phyloP scores from a whole-genome alignment of 1,140 invertebrate species.

The Ridgeia piscesae region DNA sequence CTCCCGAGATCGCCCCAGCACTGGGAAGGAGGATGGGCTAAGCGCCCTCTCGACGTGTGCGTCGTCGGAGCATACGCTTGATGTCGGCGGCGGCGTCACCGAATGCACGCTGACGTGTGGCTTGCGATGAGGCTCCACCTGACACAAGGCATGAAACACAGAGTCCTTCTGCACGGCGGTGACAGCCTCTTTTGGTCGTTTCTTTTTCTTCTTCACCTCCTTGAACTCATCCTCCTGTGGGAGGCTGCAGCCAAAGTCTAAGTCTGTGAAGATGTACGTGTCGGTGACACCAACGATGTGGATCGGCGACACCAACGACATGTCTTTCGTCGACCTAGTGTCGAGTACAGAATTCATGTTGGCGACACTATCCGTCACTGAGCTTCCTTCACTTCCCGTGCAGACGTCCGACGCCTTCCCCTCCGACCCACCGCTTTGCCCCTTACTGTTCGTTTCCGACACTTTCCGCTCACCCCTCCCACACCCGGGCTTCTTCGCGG shows the following conservation, averaged over 20 bases:
- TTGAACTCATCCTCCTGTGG: neutral
- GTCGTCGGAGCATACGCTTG: neutral
- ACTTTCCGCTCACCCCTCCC: neutral
- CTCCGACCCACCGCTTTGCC: neutral
- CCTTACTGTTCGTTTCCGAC: neutral
- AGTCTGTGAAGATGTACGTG: neutral
- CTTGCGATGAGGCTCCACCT: neutral
- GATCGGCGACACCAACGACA: neutral
- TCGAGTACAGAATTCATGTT: neutral
- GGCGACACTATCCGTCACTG: neutral
- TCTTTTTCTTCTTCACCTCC: neutral
- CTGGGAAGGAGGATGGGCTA: constrained; percentile 14
- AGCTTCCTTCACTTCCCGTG: neutral
- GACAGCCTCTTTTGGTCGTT: neutral
- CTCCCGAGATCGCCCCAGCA: constrained; percentile 2
- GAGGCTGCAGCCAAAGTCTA: neutral
- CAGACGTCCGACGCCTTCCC: neutral
- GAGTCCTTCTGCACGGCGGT: neutral
- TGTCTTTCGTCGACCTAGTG: neutral
- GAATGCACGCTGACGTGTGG: neutral
- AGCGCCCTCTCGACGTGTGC: neutral
- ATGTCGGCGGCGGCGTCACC: neutral
- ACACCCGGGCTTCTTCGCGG: neutral
- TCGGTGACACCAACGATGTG: too few relatives aligned
- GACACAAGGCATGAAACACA: neutral